phyloP scores from a whole-genome alignment of 2,797 vertebrate genomes.

The Gallinago nigripennis region DNA sequence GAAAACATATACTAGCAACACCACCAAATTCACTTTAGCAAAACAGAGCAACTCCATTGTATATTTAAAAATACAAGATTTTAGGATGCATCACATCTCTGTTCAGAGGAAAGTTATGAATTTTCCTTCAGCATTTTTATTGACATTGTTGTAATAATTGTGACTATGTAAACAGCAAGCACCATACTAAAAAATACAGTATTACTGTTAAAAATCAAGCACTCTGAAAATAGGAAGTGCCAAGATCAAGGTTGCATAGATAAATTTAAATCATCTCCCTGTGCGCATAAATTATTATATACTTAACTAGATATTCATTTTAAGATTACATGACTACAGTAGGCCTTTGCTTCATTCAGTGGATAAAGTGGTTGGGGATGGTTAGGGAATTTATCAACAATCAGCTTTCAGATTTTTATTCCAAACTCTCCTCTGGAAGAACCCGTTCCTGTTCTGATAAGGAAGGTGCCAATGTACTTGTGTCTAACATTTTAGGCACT shows the following conservation, averaged over 20 bases:
- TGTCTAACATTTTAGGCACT: background rate
- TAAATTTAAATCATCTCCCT: background rate
- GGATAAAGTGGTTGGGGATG: background rate
- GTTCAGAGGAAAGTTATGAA: background rate
- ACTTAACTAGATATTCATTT: background rate
- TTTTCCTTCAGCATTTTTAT: background rate
- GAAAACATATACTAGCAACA: slow-evolving; percentile 87
- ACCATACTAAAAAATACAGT: background rate
- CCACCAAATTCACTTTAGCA: slow-evolving; percentile 80
- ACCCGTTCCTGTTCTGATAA: background rate
- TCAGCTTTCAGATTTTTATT: background rate
- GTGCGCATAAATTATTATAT: background rate
- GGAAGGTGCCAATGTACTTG: background rate
- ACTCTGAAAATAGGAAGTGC: background rate
- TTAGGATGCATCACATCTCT: background rate
- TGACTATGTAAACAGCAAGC: background rate
- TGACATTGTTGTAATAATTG: background rate
- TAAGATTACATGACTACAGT: background rate
- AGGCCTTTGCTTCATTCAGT: background rate
- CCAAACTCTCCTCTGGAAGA: background rate
- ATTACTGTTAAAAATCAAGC: background rate
- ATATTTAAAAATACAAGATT: slow-evolving; percentile 27
- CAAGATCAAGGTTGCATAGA: background rate
- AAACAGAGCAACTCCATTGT: slow-evolving; percentile 45
- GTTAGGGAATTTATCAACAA: background rate